phyloP scores from a whole-genome alignment of 2,888 invertebrate genomes.

The Lottia scabra region DNA sequence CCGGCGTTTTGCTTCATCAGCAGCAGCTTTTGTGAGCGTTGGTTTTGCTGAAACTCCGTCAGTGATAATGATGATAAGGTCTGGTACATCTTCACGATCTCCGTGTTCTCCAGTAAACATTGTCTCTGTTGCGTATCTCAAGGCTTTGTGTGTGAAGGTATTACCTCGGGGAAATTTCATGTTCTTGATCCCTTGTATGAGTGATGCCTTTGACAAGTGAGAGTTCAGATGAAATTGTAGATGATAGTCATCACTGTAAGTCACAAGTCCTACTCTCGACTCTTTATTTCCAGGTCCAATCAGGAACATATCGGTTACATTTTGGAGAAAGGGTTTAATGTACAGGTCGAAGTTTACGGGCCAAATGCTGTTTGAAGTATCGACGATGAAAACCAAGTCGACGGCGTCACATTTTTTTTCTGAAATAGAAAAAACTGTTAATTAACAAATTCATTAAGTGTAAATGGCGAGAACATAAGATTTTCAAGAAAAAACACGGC shows the following conservation, averaged over 20 bases:
- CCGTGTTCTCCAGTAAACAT: slow-evolving; percentile 41
- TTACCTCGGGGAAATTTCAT: slow-evolving; percentile 35
- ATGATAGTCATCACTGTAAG: slow-evolving; percentile 43
- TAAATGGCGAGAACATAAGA: too few species aligned
- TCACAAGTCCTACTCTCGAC: slow-evolving; percentile 46
- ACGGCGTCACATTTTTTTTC: slow-evolving; percentile 33
- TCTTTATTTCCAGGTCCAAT: slow-evolving; percentile 39
- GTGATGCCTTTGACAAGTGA: slow-evolving; percentile 22
- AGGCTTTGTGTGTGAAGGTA: slow-evolving; percentile 50
- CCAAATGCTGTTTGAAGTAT: slow-evolving; percentile 58
- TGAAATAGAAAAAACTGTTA: not conserved
- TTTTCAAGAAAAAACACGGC: too few species aligned
- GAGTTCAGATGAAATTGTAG: slow-evolving; percentile 44
- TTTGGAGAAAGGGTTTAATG: slow-evolving; percentile 42
- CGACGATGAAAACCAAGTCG: slow-evolving; percentile 49
- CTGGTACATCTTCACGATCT: slow-evolving; percentile 38
- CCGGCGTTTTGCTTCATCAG: slow-evolving; percentile 27
- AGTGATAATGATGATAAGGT: slow-evolving; percentile 58
- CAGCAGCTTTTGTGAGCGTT: slow-evolving; percentile 39
- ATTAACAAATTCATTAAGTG: not conserved
- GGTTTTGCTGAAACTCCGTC: slow-evolving; percentile 57
- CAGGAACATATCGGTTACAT: slow-evolving; percentile 45
- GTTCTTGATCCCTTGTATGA: slow-evolving; percentile 32
- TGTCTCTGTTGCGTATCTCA: slow-evolving; percentile 36
- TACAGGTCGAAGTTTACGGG: slow-evolving; percentile 49